These are phyloP conservation scores for Ptychodera flava DNA, from an alignment of 35 echinoderm and acorn worm genomes.

Conservation along the genomic window DNA sequence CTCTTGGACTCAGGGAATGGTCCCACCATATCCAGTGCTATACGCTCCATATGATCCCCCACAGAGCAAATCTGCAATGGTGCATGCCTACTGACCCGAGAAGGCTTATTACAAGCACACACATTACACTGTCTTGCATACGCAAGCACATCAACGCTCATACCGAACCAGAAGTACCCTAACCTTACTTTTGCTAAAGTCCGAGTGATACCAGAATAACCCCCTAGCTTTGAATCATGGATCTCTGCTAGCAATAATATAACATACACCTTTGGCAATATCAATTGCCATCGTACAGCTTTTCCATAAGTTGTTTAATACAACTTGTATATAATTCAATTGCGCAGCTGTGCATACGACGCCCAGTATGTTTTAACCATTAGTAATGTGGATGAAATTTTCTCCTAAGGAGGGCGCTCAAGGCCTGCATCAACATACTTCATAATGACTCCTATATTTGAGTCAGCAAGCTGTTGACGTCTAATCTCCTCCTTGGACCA, in stretches of 20 bases:
- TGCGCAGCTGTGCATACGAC: background rate
- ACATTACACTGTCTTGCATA: constrained; percentile 21
- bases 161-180: constrained; percentile 40
- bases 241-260: constrained; percentile 19
- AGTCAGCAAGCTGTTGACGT: background rate
- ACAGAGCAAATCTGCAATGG: constrained; percentile 30
- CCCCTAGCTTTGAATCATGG: constrained; percentile 20
- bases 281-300: constrained; percentile 18
- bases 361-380: background rate
- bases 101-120: constrained; percentile 27
- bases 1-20: constrained; percentile 27
- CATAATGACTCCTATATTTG: background rate
- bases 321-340: constrained; percentile 32
- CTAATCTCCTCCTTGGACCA: no score
- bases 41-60: constrained; percentile 41
- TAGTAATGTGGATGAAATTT: background rate
- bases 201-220: constrained; percentile 41
- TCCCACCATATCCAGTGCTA: constrained; percentile 60
- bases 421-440: background rate
- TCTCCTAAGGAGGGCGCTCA: background rate
- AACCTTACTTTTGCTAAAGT: constrained; percentile 28
- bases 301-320: constrained; percentile 46
- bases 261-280: constrained; percentile 7
- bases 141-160: constrained; percentile 25
- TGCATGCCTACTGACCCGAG: constrained; percentile 7